Base-by-base conservation (phyloP, 1,140 invertebrate genomes). In the Plectrocnemia conspersa region DNA sequence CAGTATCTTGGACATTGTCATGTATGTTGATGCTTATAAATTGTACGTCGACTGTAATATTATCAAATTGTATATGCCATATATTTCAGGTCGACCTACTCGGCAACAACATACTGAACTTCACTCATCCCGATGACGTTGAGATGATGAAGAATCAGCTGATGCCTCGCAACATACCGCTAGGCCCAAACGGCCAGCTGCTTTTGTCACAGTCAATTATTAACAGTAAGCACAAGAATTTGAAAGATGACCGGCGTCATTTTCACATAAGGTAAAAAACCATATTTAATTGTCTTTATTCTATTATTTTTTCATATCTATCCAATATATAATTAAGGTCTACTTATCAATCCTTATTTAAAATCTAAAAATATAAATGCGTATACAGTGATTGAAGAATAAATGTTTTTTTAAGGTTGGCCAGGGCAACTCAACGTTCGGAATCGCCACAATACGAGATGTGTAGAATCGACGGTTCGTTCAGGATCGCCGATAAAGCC, bases 1-100 rank as follows among this genome's bases (percentile, higher is more conserved):
- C 80, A 86, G 59, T 81, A 88, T 54, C 75, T 95, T 40, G 89
- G 90, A 35, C 88, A 93, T 68, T 80, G 83, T 45, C 88, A 92
- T 81, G 89, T 92, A 69, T 47, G 35, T 24, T 48, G 22, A 13
- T 52, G 45, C 10, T 46, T 32, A 13, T 46, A 18, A n/a, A n/a
- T 46, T 13, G 2, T 38, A 35, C 19, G 19, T 11, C 2, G n/a
- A 9, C 19, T 13, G 18, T 58, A 23, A 23, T 32, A 11, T 48
- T 42, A 25, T 50, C 13, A 19, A 19, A 35, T 40, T n/a, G n/a
- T n/a, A n/a, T n/a, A n/a, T n/a, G n/a, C n/a, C n/a, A n/a, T n/a
- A n/a, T n/a, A 44, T 74, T 75, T 23, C 70, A 92, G 88, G 79
- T 82, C 56, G 91, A 95, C 61, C 73, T 94, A 36, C 82, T 93